These are phyloP conservation scores for Chionoecetes opilio DNA, from an alignment of 1,140 invertebrate genomes.

Conservation along the genomic window DNA sequence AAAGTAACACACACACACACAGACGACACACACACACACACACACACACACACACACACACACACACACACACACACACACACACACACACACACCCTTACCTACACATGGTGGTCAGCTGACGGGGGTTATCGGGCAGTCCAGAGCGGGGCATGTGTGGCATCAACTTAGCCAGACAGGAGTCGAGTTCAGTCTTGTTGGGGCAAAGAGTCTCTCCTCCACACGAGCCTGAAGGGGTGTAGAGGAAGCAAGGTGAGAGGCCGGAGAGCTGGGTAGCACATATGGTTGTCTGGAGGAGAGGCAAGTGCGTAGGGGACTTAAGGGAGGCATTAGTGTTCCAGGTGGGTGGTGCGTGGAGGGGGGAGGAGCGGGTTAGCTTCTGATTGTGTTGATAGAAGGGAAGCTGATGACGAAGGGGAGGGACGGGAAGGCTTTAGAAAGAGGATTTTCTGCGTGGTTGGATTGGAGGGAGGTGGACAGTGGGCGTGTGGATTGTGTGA, in stretches of 20 bases:
- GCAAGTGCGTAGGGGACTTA: neutral
- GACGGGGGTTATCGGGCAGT: conserved; percentile 32
- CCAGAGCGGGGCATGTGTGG: conserved; percentile 58
- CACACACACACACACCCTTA: neutral
- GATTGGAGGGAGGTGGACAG: no score
- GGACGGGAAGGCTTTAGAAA: no score
- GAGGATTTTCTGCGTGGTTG: no score
- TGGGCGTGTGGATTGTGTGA: no score
- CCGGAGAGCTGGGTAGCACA: neutral
- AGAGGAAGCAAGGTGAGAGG: neutral
- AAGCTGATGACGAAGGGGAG: neutral
- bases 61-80: neutral
- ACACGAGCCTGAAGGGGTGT: conserved; percentile 17
- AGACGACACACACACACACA: conserved; percentile 12
- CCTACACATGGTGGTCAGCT: conserved; percentile 59
- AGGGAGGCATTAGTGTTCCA: neutral
- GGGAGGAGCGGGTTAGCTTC: no score
- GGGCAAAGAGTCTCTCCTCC: conserved; percentile 43
- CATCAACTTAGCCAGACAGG: conserved; percentile 6
- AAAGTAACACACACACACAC: conserved; percentile 11
- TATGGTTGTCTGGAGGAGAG: neutral
- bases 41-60: conserved; percentile 19
- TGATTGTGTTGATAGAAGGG: neutral
- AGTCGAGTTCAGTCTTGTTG: conserved; percentile 66
- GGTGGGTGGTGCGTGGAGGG: no score